Evolutionary conservation across 2,888 invertebrate species (phyloP).

Genomic region (Acleris laterana): DNA sequence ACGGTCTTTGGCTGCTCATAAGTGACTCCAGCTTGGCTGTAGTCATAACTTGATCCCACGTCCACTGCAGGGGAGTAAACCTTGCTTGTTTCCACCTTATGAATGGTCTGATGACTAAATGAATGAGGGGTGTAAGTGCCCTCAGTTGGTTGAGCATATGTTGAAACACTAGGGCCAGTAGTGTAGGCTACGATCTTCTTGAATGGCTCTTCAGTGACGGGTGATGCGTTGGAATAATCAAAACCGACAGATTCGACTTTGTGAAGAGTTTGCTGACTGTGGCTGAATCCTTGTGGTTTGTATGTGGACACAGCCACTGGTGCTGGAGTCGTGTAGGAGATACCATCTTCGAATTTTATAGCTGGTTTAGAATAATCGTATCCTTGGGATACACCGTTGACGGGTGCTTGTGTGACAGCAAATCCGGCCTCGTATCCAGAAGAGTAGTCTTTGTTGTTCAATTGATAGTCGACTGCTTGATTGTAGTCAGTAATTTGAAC

Average conservation of each 20-base stretch:
- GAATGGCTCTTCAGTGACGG: constrained; percentile 70
- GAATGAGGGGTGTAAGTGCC: constrained; percentile 42
- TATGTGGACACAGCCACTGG: constrained; percentile 67
- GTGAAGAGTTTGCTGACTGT: constrained; percentile 68
- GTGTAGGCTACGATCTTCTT: constrained; percentile 74
- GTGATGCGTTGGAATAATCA: constrained; percentile 63
- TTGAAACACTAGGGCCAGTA: constrained; percentile 60
- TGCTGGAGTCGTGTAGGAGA: constrained; percentile 63
- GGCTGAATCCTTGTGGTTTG: constrained; percentile 65
- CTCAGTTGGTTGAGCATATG: constrained; percentile 59
- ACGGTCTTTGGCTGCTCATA: constrained; percentile 45
- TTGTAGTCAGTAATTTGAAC: constrained; percentile 59
- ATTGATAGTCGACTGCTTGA: constrained; percentile 61
- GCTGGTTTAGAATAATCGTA: constrained; percentile 69
- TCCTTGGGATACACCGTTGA: constrained; percentile 50
- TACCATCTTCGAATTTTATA: constrained; percentile 69
- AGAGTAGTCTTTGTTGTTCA: constrained; percentile 49
- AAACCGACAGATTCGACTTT: constrained; percentile 60
- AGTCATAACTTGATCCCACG: constrained; percentile 38
- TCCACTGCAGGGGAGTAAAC: constrained; percentile 50
- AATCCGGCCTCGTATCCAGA: constrained; percentile 26
- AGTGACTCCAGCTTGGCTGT: constrained; percentile 34
- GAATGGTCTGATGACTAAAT: constrained; percentile 49
- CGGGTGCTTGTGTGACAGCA: constrained; percentile 16
- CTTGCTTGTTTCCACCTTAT: constrained; percentile 57